Evolutionary conservation across 2,888 invertebrate genomes (phyloP), one percentile per base, ranked within the genome.

Genomic region (Melanotus villosus): DNA sequence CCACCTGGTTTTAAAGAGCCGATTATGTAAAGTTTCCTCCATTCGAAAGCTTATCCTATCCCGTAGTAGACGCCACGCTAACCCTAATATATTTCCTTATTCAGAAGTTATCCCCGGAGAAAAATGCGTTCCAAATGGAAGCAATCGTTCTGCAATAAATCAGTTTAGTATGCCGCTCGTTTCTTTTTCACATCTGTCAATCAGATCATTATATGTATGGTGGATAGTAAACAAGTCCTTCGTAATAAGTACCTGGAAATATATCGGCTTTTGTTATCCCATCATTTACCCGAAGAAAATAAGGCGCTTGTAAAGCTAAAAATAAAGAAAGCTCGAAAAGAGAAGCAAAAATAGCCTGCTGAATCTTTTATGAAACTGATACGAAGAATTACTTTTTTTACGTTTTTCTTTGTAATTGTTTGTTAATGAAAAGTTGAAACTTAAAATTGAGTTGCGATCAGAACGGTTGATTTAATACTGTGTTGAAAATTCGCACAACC

Each of bases 1-100:
- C 47, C 23, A 47, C 47, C 47, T 47, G 47, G 47, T n/a, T 47
- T 47, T 12, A 12, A 23, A 47, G 23, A 23, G 23, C 12, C 47
- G 23, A 47, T 47, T 47, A 47, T 47, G 47, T 23, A 47, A 47
- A 23, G 47, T 47, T 47, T 47, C 23, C 43, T n/a, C 47, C 47
- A 47, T 47, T 47, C 23, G 12, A 23, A 12, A 12, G 47, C 26
- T 47, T 47, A 47, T 47, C 47, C 47, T 18, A 21, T 12, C 23
- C 23, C 47, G 47, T 23, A 47, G 47, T 23, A 47, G 21, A 2
- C 21, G 47, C 26, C 12, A 12, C 18, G 47, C 21, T 26, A 47
- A 47, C 47, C 47, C 47, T 7, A 47, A 47, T 47, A 47, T 23
- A 47, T 47, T 47, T 47, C 26, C 23, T n/a, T 12, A 12, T 47